phyloP scores from a whole-genome alignment of 53 echinoderm and acorn worm species.

The Pentamera pediparva region DNA sequence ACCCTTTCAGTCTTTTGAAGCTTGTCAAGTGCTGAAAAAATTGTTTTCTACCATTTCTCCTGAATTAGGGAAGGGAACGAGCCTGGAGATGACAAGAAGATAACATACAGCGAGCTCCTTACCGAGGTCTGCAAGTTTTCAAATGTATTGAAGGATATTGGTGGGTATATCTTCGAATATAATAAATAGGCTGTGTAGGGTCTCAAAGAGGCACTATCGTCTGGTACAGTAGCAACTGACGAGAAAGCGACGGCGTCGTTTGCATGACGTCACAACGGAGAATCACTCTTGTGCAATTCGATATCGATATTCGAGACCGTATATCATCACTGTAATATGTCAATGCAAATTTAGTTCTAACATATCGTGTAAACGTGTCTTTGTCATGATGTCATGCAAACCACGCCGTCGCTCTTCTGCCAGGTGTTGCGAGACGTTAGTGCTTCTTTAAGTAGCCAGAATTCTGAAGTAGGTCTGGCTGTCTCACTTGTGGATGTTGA shows the following conservation, averaged over 20 bases:
- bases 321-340: too few species aligned
- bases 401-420: too few species aligned
- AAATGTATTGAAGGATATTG: constrained; percentile 78
- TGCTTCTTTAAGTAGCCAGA: too few species aligned
- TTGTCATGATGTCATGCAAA: too few species aligned
- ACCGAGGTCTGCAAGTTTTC: constrained; percentile 97
- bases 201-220: neutral
- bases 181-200: neutral
- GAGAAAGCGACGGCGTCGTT: neutral
- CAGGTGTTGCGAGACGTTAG: too few species aligned
- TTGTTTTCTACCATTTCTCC: neutral
- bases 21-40: too few species aligned
- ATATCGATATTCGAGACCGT: neutral
- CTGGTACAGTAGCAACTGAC: neutral
- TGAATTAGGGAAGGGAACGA: constrained; percentile 94
- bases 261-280: neutral
- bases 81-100: constrained; percentile 57
- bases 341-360: neutral
- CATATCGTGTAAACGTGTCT: too few species aligned
- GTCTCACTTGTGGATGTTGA: too few species aligned
- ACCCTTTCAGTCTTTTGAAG: too few species aligned
- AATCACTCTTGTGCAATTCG: neutral
- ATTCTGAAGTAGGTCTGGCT: too few species aligned
- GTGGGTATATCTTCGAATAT: constrained; percentile 41
- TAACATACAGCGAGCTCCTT: constrained; percentile 83